Evolutionary conservation across 2,888 invertebrate genomes (phyloP).

Genomic region (Physocephala rufipes): DNA sequence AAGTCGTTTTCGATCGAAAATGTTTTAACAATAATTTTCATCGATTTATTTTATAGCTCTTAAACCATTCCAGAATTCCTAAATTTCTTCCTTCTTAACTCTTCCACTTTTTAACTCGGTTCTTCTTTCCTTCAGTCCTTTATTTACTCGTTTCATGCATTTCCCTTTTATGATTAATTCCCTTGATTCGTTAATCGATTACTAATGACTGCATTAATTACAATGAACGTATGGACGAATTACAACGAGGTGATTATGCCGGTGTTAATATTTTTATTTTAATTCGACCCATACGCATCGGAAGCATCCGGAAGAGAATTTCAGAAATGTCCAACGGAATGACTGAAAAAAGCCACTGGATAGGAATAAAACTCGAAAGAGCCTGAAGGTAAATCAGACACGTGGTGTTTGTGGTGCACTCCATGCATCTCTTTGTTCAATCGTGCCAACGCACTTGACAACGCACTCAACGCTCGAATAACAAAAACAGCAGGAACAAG

Average conservation of each 20-base stretch:
- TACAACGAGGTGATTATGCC: too few relatives aligned
- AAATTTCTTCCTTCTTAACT: too few relatives aligned
- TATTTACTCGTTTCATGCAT: too few relatives aligned
- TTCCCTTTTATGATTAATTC: background rate
- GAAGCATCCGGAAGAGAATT: constrained; percentile 41
- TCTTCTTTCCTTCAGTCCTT: too few relatives aligned
- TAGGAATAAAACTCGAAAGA: background rate
- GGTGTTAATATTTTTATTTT: too few relatives aligned
- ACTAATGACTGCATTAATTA: constrained; percentile 46
- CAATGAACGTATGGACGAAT: constrained; percentile 19
- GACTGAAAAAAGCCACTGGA: background rate
- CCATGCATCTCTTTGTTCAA: background rate
- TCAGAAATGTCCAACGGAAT: constrained; percentile 36
- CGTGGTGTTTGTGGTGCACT: background rate
- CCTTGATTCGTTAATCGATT: constrained; percentile 18
- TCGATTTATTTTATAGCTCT: background rate
- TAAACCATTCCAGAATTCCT: background rate
- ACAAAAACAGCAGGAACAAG: constrained; percentile 14
- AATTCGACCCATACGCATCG: background rate
- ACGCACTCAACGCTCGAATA: background rate
- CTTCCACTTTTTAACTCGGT: too few relatives aligned
- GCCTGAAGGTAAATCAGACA: too few relatives aligned
- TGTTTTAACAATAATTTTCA: constrained; percentile 25
- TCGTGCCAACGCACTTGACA: background rate
- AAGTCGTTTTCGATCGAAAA: constrained; percentile 11